These are phyloP conservation scores for Zaprionus vittiger DNA, from an alignment of 1,140 invertebrate species.

Conservation along the genomic window DNA sequence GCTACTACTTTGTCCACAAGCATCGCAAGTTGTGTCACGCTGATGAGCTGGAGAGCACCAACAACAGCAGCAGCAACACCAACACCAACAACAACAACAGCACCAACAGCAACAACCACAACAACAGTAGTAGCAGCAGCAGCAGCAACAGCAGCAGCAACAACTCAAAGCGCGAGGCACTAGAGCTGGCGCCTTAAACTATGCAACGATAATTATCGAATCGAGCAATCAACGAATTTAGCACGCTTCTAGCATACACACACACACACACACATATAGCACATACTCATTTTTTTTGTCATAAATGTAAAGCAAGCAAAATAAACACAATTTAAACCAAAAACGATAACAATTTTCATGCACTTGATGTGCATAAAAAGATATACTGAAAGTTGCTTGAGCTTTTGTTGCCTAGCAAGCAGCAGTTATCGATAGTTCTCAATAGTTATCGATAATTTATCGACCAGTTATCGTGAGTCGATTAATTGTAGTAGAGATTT, in stretches of 20 bases:
- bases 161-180: slow-evolving; percentile 14
- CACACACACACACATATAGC: slow-evolving; percentile 1
- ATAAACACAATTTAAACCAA: slow-evolving; percentile 7
- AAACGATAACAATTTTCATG: not conserved
- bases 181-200: slow-evolving; percentile 35
- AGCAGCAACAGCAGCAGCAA: slow-evolving; percentile 3
- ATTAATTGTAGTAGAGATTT: no score
- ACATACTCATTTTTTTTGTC: slow-evolving; percentile 35
- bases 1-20: slow-evolving; percentile 97
- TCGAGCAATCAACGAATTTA: slow-evolving; percentile 43
- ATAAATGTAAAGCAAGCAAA: slow-evolving; percentile 36
- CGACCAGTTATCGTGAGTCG: no score
- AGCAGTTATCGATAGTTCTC: not conserved
- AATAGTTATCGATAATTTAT: not conserved
- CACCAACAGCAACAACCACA: slow-evolving; percentile 26
- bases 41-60: slow-evolving; percentile 84
- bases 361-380: not conserved
- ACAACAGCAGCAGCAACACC: slow-evolving; percentile 17
- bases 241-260: slow-evolving; percentile 20
- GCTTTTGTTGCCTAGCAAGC: no score
- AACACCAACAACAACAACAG: slow-evolving; percentile 27
- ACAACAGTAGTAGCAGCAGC: slow-evolving; percentile 25
- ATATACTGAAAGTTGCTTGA: not conserved
- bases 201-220: slow-evolving; percentile 1
- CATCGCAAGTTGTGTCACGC: slow-evolving; percentile 94